Evolutionary conservation across 2,113 vertebrate species (phyloP).

Genomic region (Passer montanus): DNA sequence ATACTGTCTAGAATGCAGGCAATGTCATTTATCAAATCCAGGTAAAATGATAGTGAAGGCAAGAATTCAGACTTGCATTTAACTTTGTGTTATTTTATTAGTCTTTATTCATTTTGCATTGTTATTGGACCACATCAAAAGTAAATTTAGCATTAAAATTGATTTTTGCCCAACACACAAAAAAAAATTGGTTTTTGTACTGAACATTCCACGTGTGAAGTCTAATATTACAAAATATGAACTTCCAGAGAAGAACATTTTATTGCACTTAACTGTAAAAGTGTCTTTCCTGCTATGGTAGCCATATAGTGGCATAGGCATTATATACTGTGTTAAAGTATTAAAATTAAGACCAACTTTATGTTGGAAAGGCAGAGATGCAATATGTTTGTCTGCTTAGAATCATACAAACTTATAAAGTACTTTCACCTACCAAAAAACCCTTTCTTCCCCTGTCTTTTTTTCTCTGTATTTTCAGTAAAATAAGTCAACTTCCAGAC

Average conservation of each 20-base stretch:
- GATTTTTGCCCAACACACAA: not conserved
- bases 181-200: not conserved
- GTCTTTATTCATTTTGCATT: slow-evolving; percentile 9
- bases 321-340: not conserved
- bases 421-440: not conserved
- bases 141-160: slow-evolving; percentile 34
- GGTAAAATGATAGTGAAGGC: slow-evolving; percentile 37
- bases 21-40: slow-evolving; percentile 33
- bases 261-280: not conserved
- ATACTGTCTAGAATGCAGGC: not conserved
- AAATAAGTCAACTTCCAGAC: slow-evolving; percentile 5
- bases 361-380: not conserved
- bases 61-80: slow-evolving; percentile 30
- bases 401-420: not conserved
- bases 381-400: not conserved
- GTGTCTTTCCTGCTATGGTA: not conserved
- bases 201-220: not conserved
- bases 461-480: not conserved
- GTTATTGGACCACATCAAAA: slow-evolving; percentile 23
- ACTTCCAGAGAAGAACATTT: not conserved
- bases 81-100: slow-evolving; percentile 29
- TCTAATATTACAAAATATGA: not conserved
- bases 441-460: not conserved
- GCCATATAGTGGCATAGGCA: not conserved
- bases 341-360: not conserved